Conservation (phyloP, 2,888 invertebrate species). For the Invenusta paracnida region DNA sequence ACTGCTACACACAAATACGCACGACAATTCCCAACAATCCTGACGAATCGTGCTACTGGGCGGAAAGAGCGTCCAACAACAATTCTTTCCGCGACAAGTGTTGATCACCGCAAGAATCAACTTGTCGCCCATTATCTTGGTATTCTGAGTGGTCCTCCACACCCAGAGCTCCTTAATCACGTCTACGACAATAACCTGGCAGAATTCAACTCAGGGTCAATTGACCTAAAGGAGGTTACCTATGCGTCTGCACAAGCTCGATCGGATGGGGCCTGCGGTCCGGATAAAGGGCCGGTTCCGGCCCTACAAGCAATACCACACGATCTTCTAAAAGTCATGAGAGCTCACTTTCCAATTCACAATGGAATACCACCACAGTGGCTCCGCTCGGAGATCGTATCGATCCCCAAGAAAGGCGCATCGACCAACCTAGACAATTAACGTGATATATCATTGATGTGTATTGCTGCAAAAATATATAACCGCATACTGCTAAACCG, state of each 20-base stretch:
- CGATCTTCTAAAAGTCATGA: background rate
- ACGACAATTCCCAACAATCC: background rate
- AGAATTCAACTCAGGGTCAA: background rate
- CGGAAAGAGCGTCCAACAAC: background rate
- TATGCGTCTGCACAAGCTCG: background rate
- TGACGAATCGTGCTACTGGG: background rate
- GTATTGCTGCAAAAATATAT: background rate
- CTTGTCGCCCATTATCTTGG: no score
- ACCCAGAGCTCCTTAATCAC: background rate
- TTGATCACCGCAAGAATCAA: no score
- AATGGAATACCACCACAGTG: background rate
- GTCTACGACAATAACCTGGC: background rate
- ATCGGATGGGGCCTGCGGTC: background rate
- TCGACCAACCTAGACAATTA: background rate
- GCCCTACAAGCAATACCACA: background rate
- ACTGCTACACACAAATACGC: background rate
- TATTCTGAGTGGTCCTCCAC: background rate
- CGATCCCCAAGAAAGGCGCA: no score
- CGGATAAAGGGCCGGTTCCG: background rate
- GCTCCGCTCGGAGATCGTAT: background rate
- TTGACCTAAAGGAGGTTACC: background rate
- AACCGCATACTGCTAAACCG: background rate
- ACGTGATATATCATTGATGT: background rate
- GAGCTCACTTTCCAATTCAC: background rate
- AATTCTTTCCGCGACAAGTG: no score